Evolutionary conservation across 2,113 vertebrate genomes (phyloP).

Genomic region (Pipra filicauda): DNA sequence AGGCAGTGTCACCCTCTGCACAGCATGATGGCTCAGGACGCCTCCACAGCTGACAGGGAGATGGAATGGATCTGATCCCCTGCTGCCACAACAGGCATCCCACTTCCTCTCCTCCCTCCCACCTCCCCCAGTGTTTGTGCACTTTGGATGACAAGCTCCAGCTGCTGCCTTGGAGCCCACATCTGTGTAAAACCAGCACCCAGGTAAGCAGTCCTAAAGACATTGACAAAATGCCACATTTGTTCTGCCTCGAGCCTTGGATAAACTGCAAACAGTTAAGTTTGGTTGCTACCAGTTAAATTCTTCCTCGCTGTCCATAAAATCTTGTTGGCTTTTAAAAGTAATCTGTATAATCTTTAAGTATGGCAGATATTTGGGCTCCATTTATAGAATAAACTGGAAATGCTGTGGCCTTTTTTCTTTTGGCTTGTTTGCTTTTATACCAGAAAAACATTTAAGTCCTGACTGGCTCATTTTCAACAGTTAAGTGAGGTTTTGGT

Average conservation of each 20-base stretch:
- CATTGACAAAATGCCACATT: neutral
- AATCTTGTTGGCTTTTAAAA: neutral
- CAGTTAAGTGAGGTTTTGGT: neutral
- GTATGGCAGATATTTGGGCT: neutral
- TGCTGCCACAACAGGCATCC: neutral
- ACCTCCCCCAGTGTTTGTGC: neutral
- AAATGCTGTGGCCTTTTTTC: neutral
- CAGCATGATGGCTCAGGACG: accelerated
- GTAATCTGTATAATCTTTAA: neutral
- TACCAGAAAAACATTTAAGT: neutral
- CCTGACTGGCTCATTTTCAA: neutral
- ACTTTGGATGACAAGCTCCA: neutral
- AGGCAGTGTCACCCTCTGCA: neutral
- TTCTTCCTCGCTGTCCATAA: neutral
- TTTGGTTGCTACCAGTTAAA: neutral
- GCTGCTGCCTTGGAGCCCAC: neutral
- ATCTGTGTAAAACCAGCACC: neutral
- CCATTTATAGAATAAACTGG: neutral
- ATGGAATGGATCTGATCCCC: neutral
- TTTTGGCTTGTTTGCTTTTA: neutral
- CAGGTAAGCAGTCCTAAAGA: neutral
- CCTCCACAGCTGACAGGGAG: neutral
- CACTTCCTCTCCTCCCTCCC: neutral
- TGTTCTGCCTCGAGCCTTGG: neutral
- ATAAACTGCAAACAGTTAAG: neutral